phyloP scores from a whole-genome alignment of 1,140 invertebrate genomes.

The Brachionus rotundiformis region DNA sequence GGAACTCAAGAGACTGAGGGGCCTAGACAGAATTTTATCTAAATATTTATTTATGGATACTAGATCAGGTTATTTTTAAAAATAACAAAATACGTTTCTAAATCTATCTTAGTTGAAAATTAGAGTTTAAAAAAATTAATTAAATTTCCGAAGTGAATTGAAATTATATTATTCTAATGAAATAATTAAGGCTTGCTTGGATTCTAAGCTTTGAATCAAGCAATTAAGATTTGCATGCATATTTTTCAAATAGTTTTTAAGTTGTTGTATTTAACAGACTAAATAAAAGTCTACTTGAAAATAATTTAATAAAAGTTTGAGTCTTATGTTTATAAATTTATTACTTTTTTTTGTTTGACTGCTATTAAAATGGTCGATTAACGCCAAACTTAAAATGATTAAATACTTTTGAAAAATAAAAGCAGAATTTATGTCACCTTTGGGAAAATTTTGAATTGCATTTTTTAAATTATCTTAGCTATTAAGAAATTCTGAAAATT shows the following conservation, averaged over 20 bases:
- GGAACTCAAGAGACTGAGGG: background rate
- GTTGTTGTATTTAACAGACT: background rate
- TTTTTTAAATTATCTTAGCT: background rate
- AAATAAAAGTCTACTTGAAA: background rate
- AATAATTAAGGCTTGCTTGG: background rate
- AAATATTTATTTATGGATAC: constrained; percentile 1
- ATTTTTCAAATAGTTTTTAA: background rate
- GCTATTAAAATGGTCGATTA: background rate
- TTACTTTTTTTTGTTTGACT: background rate
- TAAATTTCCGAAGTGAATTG: background rate
- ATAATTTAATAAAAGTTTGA: background rate
- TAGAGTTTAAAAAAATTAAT: background rate
- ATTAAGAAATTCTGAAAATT: background rate
- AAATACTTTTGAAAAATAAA: background rate
- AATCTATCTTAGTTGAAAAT: background rate
- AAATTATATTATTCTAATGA: too few relatives aligned
- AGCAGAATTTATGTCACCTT: background rate
- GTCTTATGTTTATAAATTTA: too few relatives aligned
- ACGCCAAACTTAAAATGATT: background rate
- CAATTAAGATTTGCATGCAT: background rate
- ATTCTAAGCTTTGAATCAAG: background rate
- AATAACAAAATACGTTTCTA: background rate
- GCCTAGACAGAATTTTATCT: background rate
- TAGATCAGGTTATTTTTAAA: background rate
- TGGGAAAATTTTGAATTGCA: background rate